Base-by-base conservation (phyloP, 2,888 invertebrate species). In the Choreutis nemorana region DNA sequence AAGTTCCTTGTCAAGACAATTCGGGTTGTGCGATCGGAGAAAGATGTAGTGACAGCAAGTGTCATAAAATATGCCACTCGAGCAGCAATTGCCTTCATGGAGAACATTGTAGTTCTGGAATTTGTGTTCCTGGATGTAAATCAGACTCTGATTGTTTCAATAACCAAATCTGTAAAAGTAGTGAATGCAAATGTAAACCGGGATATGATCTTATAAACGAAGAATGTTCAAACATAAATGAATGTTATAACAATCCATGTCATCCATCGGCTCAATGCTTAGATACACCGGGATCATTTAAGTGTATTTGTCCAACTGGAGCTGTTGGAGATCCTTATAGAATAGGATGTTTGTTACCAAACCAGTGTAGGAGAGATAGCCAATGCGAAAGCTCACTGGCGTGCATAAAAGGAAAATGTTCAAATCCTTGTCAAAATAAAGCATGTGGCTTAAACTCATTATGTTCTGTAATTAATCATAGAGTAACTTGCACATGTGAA, bases 81-180 rank as follows among this genome's bases (percentile, higher is more conserved):
- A 93, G 93, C 55, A 91, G 90, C 50, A 95, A 94, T 53, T 95
- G 95, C 49, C 78, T 94, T 45, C 89, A 91, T 2, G 94, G 94
- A 27, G 94, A 95, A 73, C 86, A 94, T 33, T 94, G 95, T 45
- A 85, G 85, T 39, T 85, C 86, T 36, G 93, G 94, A 29, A 81
- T 87, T 23, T 95, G 95, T 50, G 84, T 89, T 49, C 83, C 87
- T 2, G 95, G 95, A 4, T 95, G 95, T 54, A 85, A 87, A 35
- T 82, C 85, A 0, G 91, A 92, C 55, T 81, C 86, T 2, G 94
- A 94, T 49, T 94, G 94, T 51, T 83, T 86, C 25, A 70, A 82
- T 22, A 88, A 90, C 37, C 90, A 94, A 66, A 68, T 87, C n/a
- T 94, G 94, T 51, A 64, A 86, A 21, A 82, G 81, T 31, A 84